Base-by-base conservation (phyloP, 2,888 invertebrate genomes). In the Ectropis crepuscularia region DNA sequence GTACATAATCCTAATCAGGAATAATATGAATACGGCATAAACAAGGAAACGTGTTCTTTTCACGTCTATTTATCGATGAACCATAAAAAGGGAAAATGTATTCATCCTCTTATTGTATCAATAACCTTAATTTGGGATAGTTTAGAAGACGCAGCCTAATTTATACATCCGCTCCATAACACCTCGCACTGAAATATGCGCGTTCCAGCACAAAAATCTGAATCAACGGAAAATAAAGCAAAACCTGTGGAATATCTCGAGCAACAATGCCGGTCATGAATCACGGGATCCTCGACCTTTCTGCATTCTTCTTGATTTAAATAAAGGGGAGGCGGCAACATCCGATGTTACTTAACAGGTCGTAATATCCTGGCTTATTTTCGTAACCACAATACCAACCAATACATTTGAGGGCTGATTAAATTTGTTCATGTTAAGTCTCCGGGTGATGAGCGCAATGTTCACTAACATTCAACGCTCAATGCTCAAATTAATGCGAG, bases 231-330 rank as follows among this genome's bases (percentile, higher is more conserved):
- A 71, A 72, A 70, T 69, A 69, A 68, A 69, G 50, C 46, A 66
- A 69, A 63, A 60, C 59, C 64, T 62, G 54, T 60, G 58, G 61
- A 61, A 62, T 59, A 46, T 37, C 46, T 59, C 53, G 11, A 6
- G 55, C 60, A 68, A 73, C 72, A 71, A 75, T 74, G 68, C 68
- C 36, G 49, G 60, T 10, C 63, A 72, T 78, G 76, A 77, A 77
- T 80, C 78, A 75, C 73, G 54, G 67, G 62, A 57, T 53, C 64
- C 67, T 61, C 69, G 65, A 54, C 9, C 47, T 46, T 39, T 46
- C 16, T 41, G 68, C 68, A 78, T 76, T 78, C 77, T 78, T 65
- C 71, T 9, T 11, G n/a, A 58, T 62, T 68, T 61, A 66, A 65
- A 69, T 70, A 69, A 72, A 73, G 68, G 49, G 50, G 61, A 10